Evolutionary conservation across 1,140 invertebrate genomes (phyloP).

Genomic region (Drosophila azteca): DNA sequence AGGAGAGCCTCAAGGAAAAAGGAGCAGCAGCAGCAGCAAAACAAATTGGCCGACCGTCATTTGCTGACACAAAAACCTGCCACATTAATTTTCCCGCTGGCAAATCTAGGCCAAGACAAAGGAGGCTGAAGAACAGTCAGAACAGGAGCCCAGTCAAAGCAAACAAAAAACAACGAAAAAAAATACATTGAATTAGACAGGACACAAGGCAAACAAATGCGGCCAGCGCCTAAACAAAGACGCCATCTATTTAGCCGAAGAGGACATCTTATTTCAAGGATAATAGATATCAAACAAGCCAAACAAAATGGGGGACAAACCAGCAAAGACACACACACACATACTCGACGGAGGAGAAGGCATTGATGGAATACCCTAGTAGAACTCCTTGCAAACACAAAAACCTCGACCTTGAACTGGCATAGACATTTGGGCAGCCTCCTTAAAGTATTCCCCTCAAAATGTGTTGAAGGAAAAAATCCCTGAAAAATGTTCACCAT

Average conservation of each 20-base stretch:
- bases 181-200: conserved; percentile 67
- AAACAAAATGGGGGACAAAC: conserved; percentile 55
- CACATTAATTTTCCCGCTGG: conserved; percentile 56
- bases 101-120: conserved; percentile 65
- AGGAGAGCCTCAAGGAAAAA: background rate
- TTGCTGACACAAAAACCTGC: conserved; percentile 63
- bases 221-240: conserved; percentile 47
- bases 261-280: conserved; percentile 67
- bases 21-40: conserved; percentile 13
- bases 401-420: conserved; percentile 27
- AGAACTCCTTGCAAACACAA: background rate
- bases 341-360: conserved; percentile 1
- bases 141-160: background rate
- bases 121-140: background rate
- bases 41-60: conserved; percentile 60
- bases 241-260: conserved; percentile 49
- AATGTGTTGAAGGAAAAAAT: no score
- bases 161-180: conserved; percentile 4
- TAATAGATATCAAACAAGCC: conserved; percentile 69
- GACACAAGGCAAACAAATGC: conserved; percentile 55
- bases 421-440: no score
- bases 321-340: conserved; percentile 8
- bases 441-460: background rate
- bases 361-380: conserved; percentile 26
- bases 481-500: no score